phyloP scores from a whole-genome alignment of 1,140 invertebrate genomes.

The Anagrus nilaparvatae region DNA sequence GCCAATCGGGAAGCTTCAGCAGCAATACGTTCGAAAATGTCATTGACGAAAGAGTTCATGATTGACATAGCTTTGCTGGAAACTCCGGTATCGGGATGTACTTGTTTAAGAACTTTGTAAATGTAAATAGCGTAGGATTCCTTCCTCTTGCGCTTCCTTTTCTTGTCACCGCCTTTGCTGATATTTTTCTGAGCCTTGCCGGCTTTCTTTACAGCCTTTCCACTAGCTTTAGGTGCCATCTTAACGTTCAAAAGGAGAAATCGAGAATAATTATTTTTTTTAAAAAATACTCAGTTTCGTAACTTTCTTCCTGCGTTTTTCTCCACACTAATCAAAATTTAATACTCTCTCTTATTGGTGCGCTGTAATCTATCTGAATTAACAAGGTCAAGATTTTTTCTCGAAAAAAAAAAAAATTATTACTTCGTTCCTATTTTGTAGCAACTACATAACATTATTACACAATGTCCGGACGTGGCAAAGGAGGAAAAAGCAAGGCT shows the following conservation, averaged over 20 bases:
- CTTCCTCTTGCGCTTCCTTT: conserved; percentile 49
- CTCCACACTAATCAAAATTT: too few species aligned
- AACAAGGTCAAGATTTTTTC: too few species aligned
- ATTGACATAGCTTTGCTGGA: conserved; percentile 51
- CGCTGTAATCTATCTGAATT: too few species aligned
- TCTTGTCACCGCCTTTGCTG: conserved; percentile 43
- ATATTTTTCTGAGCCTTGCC: conserved; percentile 49
- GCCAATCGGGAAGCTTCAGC: conserved; percentile 44
- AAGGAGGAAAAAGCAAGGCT: too few species aligned
- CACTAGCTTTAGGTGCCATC: conserved; percentile 42
- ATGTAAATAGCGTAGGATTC: conserved; percentile 62
- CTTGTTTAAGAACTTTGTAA: conserved; percentile 62
- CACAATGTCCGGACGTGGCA: too few species aligned
- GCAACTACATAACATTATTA: too few species aligned
- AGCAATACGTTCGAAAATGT: conserved; percentile 51
- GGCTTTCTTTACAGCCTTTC: conserved; percentile 43
- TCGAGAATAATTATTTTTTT: too few species aligned
- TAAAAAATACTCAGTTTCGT: too few species aligned
- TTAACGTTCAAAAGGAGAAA: too few species aligned
- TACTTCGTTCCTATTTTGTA: too few species aligned
- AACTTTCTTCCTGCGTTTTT: background rate
- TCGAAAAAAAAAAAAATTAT: too few species aligned
- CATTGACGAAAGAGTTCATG: conserved; percentile 54
- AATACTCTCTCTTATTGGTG: too few species aligned
- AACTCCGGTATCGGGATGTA: conserved; percentile 49